Base-by-base conservation (phyloP, 2,113 vertebrate genomes). In the Sander lucioperca region DNA sequence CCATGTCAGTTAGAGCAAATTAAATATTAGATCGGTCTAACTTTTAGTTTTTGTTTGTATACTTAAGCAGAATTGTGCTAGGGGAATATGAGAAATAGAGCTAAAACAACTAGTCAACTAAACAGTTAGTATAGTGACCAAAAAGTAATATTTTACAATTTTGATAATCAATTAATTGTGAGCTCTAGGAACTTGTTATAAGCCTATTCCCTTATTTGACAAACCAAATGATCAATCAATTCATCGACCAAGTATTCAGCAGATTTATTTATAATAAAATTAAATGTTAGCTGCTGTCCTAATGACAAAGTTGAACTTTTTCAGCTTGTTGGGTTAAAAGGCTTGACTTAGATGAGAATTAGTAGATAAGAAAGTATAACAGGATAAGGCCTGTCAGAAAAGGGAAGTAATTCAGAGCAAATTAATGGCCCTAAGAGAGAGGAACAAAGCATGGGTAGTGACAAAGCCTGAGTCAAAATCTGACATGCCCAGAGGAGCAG, bases 401-500 rank as follows among this genome's bases (percentile, higher is more conserved):
- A 53, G 21, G 53, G n/a, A 54, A 47, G 25, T 76, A 7, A 67
- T 58, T 77, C 25, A 27, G 11, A 43, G 51, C n/a, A 48, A 57
- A 62, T 78, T 2, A 53, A 61, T 33, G 18, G 8, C 1, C 10
- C n/a, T 45, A 0, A 53, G 30, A 62, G 9, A 47, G 11, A 56
- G 15, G 9, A 18, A 43, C 5, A 75, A 23, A 48, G 10, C 25
- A 30, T 23, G 30, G 16, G 11, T 39, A 27, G 21, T 74, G 59
- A 58, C 62, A 58, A 66, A 74, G 48, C 36, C 25, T 0, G 12
- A 66, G 25, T 59, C 39, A 65, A 82, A 86, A 87, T 81, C 25
- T 76, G 71, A 85, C 81, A 71, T 54, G 61, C 67, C 74, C 39
- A 61, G 36, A 84, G 81, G 48, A 91, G 61, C 54, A 79, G 77